Conservation (phyloP, 30 jellyfish, hydroid and myxozoan genomes). For the Aurelia aurita region DNA sequence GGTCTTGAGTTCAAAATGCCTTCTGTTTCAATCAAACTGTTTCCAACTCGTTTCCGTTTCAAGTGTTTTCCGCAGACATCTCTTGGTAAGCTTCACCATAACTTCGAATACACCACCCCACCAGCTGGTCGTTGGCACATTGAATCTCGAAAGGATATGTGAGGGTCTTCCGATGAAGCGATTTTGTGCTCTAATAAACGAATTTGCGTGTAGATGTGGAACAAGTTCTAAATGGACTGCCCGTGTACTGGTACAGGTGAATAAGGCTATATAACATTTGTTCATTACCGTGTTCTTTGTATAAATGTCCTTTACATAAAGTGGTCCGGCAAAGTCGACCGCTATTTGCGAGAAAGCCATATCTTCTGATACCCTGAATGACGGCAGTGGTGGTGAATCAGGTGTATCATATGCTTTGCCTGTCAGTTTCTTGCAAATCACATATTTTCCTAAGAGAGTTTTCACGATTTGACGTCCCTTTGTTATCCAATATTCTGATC, state of each 20-base stretch:
- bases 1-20: background rate
- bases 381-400: constrained; percentile 15
- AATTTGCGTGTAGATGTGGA: background rate
- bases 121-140: constrained; percentile 15
- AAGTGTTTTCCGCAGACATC: background rate
- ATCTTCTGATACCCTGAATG: constrained; percentile 11
- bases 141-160: background rate
- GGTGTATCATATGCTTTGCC: constrained; percentile 26
- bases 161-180: constrained; percentile 16
- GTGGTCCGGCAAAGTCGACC: constrained; percentile 43
- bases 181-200: background rate
- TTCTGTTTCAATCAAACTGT: constrained; percentile 9
- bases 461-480: constrained; percentile 22
- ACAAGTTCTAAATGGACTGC: constrained; percentile 6
- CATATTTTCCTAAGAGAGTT: background rate
- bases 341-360: constrained; percentile 38
- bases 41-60: constrained; percentile 2
- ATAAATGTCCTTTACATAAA: background rate
- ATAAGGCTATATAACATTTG: constrained; percentile 9
- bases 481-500: constrained; percentile 14
- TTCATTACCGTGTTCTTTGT: background rate
- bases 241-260: constrained; percentile 14
- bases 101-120: constrained; percentile 12
- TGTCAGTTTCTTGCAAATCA: constrained; percentile 1
- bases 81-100: background rate